Conservation (phyloP, 2,113 vertebrate genomes). For the Brachionichthys hirsutus region DNA sequence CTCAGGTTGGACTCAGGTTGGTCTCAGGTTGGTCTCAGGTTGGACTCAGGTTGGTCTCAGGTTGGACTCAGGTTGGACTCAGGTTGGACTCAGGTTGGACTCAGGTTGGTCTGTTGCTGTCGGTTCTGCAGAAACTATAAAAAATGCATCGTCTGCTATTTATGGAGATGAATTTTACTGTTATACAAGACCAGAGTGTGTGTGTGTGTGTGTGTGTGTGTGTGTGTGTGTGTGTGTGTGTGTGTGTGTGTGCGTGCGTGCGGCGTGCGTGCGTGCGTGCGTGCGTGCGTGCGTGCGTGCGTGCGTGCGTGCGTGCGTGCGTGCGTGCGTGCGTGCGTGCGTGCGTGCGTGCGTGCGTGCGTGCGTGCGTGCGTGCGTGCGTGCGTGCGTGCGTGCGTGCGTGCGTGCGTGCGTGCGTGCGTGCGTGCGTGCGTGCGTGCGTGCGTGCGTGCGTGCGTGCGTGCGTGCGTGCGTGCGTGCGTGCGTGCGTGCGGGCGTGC, state of each 20-base stretch:
- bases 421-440: too few relatives aligned
- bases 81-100: too few relatives aligned
- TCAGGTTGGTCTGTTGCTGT: too few relatives aligned
- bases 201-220: too few relatives aligned
- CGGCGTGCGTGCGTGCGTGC: constrained; percentile 12
- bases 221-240: too few relatives aligned
- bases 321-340: constrained; percentile 9
- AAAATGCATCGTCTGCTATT: constrained; percentile 67
- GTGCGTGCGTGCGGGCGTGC: too few relatives aligned
- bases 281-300: constrained; percentile 14
- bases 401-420: not conserved
- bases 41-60: too few relatives aligned
- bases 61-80: too few relatives aligned
- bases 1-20: too few relatives aligned
- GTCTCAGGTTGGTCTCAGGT: too few relatives aligned
- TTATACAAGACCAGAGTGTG: constrained; percentile 23
- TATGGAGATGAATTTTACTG: constrained; percentile 53
- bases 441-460: too few relatives aligned
- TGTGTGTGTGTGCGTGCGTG: not conserved
- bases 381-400: constrained; percentile 22
- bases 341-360: constrained; percentile 22
- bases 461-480: too few relatives aligned
- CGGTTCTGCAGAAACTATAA: constrained; percentile 39
- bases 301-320: constrained; percentile 16
- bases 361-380: constrained; percentile 4